Conservation (phyloP, 64 coral and sea anemone genomes). For the Pocillopora damicornis region DNA sequence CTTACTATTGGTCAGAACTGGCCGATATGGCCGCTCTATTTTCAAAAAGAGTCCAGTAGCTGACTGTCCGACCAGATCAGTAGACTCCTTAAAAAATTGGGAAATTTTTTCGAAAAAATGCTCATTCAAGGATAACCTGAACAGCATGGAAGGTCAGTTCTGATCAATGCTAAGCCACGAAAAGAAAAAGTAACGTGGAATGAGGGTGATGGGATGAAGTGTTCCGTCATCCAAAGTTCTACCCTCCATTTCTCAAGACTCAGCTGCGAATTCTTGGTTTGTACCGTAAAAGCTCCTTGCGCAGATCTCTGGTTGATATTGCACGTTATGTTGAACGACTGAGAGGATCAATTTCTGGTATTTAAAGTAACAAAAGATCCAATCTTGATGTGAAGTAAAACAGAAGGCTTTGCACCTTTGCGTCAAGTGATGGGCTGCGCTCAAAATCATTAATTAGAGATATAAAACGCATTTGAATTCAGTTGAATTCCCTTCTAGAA, state of each 20-base stretch:
- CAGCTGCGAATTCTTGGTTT: background rate
- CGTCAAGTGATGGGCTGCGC: background rate
- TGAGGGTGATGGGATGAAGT: background rate
- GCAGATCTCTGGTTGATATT: background rate
- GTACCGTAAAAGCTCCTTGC: background rate
- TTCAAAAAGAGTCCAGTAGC: no score
- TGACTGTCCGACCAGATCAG: no score
- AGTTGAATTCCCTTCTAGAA: background rate
- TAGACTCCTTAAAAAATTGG: no score
- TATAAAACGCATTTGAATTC: background rate
- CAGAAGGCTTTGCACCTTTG: background rate
- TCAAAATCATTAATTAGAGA: background rate
- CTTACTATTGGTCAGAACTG: no score
- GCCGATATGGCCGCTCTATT: no score
- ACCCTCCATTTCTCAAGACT: background rate
- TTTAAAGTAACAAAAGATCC: conserved; percentile 18
- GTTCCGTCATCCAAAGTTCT: background rate
- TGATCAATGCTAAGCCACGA: background rate
- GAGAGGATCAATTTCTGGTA: conserved; percentile 7
- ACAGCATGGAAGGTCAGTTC: background rate
- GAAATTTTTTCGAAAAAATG: no score
- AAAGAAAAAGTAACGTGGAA: background rate
- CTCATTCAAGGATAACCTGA: no score
- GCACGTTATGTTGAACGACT: background rate
- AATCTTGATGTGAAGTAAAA: background rate